Evolutionary conservation across 1,140 invertebrate species (phyloP).

Genomic region (Drosophila melanogaster): Release_6_plus_ISO1_MT NT_033777.3:14839501-14840000

Average conservation of each 20-base stretch:
- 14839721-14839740: conserved; percentile 78
- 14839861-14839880: conserved; percentile 64
- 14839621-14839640: conserved; percentile 56
- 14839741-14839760: conserved; percentile 75
- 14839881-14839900: conserved; percentile 70
- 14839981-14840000: too few relatives aligned
- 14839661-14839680: conserved; percentile 43
- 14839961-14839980: too few relatives aligned
- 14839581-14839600: conserved; percentile 78
- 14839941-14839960: too few relatives aligned
- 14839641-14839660: conserved; percentile 59
- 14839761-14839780: conserved; percentile 81
- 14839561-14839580: conserved; percentile 73
- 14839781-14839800: conserved; percentile 63
- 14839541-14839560: conserved; percentile 74
- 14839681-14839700: conserved; percentile 6
- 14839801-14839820: conserved; percentile 75
- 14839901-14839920: conserved; percentile 19
- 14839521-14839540: conserved; percentile 49
- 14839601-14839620: conserved; percentile 39
- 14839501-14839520: conserved; percentile 46
- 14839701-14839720: conserved; percentile 62
- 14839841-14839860: conserved; percentile 23
- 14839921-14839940: conserved; percentile 11
- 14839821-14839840: conserved; percentile 67